Evolutionary conservation across 2,888 invertebrate genomes (phyloP).

Genomic region (Oscheius onirici): DNA sequence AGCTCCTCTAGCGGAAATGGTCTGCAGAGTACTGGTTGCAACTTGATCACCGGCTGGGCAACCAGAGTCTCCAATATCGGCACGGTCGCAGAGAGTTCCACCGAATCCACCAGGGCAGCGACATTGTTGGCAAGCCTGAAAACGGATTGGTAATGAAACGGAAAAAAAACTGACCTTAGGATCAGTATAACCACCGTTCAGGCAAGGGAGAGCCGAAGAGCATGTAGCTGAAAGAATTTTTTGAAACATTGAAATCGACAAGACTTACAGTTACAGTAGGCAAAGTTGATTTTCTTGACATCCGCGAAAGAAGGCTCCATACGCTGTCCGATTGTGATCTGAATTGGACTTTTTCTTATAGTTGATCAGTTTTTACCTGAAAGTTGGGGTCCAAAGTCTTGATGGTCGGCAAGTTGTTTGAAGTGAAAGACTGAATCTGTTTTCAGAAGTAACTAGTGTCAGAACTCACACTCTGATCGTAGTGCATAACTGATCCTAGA

Average conservation of each 20-base stretch:
- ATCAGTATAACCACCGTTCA: slow-evolving; percentile 66
- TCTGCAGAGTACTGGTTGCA: slow-evolving; percentile 44
- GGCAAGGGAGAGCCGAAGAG: slow-evolving; percentile 45
- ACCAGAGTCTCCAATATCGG: slow-evolving; percentile 19
- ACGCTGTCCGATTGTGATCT: slow-evolving; percentile 64
- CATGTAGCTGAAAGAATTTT: slow-evolving; percentile 42
- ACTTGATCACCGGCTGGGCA: slow-evolving; percentile 50
- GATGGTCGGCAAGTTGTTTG: slow-evolving; percentile 55
- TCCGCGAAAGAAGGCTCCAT: slow-evolving; percentile 62
- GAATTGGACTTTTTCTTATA: background rate
- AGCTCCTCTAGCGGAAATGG: slow-evolving; percentile 47
- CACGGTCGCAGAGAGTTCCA: slow-evolving; percentile 41
- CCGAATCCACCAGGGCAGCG: slow-evolving; percentile 64
- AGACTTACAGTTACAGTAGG: slow-evolving; percentile 62
- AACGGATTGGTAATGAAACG: too few species aligned
- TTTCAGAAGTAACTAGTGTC: background rate
- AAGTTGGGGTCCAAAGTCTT: slow-evolving; percentile 61
- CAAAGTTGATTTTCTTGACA: slow-evolving; percentile 66
- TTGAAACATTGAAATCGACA: background rate
- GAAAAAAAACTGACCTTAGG: slow-evolving; percentile 52
- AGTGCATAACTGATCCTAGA: slow-evolving; percentile 51
- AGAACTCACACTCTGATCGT: background rate
- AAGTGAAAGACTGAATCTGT: slow-evolving; percentile 48
- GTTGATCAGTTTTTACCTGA: slow-evolving; percentile 40
- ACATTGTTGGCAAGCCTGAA: slow-evolving; percentile 48